A percentile compares a stretch with the other conserved stretches of the same genome.
Conservation (phyloP, 2,113 vertebrate species). For the Bos indicus region DNA sequence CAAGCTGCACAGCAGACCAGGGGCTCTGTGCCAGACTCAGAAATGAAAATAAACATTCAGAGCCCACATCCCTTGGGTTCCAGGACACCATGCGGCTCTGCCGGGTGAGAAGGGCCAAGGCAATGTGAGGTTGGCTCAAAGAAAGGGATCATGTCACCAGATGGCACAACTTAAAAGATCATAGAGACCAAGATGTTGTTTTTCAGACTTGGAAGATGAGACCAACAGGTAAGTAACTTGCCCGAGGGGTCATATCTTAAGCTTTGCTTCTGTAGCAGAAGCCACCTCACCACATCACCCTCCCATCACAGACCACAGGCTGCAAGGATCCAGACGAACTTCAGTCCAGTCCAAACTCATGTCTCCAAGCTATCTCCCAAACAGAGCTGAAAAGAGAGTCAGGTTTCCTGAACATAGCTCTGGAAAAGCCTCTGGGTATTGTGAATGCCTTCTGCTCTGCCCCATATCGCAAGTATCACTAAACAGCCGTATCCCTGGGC, state of each 20-base stretch:
- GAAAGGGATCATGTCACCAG: not conserved
- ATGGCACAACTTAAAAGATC: not conserved
- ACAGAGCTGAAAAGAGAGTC: not conserved
- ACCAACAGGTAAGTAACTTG: not conserved
- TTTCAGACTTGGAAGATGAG: not conserved
- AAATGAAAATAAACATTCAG: not conserved
- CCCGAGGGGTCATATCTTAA: not conserved
- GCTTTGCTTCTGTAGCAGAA: not conserved
- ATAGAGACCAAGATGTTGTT: not conserved
- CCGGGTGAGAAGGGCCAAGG: not conserved
- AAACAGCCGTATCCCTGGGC: not conserved
- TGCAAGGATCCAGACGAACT: not conserved
- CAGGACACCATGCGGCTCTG: not conserved
- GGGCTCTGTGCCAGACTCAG: not conserved
- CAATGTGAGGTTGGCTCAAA: not conserved
- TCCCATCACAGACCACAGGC: not conserved
- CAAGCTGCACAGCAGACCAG: not conserved
- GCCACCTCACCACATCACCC: not conserved
- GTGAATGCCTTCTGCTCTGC: not conserved
- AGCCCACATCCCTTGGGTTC: not conserved
- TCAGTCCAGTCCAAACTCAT: not conserved
- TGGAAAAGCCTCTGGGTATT: not conserved
- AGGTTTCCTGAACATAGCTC: not conserved
- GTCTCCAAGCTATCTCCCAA: not conserved
- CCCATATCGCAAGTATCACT: not conserved